Conservation (phyloP, 2,113 vertebrate species). For the Genyomyrus donnyi region DNA sequence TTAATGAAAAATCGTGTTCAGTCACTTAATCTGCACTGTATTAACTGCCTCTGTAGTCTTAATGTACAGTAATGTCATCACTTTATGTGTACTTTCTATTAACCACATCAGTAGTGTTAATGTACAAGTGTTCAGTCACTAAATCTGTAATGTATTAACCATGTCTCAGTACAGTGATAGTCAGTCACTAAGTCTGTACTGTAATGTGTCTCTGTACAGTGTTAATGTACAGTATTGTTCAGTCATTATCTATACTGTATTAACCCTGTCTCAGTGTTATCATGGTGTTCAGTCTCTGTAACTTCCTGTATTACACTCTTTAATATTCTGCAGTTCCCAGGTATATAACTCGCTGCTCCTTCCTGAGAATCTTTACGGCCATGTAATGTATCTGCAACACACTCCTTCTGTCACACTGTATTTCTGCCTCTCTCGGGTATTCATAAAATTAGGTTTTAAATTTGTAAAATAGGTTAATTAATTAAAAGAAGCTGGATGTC, state of each 20-base stretch:
- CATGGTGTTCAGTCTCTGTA: neutral
- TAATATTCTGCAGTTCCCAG: neutral
- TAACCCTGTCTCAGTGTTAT: neutral
- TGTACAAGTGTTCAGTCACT: neutral
- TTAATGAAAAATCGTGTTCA: neutral
- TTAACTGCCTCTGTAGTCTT: neutral
- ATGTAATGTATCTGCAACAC: neutral
- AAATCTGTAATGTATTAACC: neutral
- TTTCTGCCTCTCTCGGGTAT: neutral
- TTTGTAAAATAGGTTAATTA: slow-evolving; percentile 21
- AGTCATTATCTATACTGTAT: neutral
- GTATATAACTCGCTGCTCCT: neutral
- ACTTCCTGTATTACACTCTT: neutral
- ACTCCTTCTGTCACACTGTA: neutral
- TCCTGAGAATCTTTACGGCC: neutral
- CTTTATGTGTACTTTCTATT: neutral
- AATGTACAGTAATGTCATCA: neutral
- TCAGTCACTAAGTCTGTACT: neutral
- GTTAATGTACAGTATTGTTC: neutral
- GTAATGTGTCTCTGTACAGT: neutral
- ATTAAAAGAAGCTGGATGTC: slow-evolving; percentile 4
- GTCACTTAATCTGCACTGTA: neutral
- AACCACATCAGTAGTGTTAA: neutral
- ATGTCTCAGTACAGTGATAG: neutral
- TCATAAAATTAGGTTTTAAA: slow-evolving; percentile 18